These are phyloP conservation scores for Ladona fulva DNA, from an alignment of 1,140 invertebrate species.

Conservation along the genomic window DNA sequence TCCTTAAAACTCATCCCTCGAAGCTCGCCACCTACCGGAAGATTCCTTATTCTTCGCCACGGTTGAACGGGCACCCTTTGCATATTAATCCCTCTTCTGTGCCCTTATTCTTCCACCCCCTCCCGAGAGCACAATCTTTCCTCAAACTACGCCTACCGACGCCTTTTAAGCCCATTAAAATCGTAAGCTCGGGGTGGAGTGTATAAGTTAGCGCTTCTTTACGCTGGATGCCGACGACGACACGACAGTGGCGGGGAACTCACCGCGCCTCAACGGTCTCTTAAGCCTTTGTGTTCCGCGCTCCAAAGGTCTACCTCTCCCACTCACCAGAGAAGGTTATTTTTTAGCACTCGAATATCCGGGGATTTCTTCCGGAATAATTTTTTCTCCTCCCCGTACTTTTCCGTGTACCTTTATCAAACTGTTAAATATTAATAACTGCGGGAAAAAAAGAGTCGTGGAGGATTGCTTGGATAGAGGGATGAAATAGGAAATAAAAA, in stretches of 20 bases:
- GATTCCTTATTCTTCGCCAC: not conserved
- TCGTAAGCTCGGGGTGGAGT: not conserved
- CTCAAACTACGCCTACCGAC: not conserved
- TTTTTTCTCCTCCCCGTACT: not conserved
- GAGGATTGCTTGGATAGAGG: too few relatives aligned
- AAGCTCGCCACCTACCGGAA: not conserved
- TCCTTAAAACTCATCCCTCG: not conserved
- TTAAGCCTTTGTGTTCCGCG: not conserved
- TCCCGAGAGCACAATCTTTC: not conserved
- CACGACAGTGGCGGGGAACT: not conserved
- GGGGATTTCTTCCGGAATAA: not conserved
- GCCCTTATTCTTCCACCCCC: not conserved
- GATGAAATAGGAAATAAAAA: too few relatives aligned
- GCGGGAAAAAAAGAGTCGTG: too few relatives aligned
- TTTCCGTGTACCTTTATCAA: too few relatives aligned
- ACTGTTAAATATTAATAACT: too few relatives aligned
- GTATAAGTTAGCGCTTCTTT: slow-evolving; percentile 9
- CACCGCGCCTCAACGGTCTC: not conserved
- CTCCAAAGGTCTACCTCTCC: too few relatives aligned
- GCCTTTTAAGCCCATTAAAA: slow-evolving; percentile 2
- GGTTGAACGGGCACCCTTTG: not conserved
- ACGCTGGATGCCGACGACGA: not conserved
- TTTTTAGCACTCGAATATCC: not conserved
- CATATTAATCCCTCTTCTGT: not conserved
- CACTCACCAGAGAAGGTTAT: not conserved